A percentile compares a stretch with the other conserved stretches of the same genome.
phyloP scores from a whole-genome alignment of 2,888 invertebrate species.

The Lepas anatifera region DNA sequence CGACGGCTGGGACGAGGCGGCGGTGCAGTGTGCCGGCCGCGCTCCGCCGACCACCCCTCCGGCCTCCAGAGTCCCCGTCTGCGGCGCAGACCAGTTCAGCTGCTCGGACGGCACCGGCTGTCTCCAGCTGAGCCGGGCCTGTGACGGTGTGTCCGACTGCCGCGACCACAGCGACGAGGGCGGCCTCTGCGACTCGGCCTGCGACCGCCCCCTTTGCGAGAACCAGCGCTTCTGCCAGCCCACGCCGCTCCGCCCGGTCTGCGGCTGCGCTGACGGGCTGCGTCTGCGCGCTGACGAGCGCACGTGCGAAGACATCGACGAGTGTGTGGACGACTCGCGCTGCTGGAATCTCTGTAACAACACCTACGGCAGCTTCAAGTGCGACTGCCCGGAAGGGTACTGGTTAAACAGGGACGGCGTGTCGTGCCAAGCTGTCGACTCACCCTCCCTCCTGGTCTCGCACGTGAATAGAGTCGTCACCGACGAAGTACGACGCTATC shows the following conservation, averaged over 20 bases:
- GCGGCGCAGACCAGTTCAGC: neutral
- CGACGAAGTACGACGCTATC: neutral
- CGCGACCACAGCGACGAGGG: constrained; percentile 14
- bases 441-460: neutral
- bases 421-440: neutral
- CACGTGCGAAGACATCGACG: constrained; percentile 20
- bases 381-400: constrained; percentile 28
- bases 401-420: neutral
- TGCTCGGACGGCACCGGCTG: constrained; percentile 7
- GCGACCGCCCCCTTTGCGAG: neutral
- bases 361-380: constrained; percentile 24
- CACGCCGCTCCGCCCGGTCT: neutral
- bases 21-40: neutral
- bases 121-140: neutral
- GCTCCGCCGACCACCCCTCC: neutral
- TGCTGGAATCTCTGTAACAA: constrained; percentile 27
- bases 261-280: neutral
- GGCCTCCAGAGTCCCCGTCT: neutral
- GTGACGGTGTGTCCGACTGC: constrained; percentile 16
- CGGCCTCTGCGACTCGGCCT: neutral
- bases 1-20: constrained; percentile 28
- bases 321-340: constrained; percentile 24
- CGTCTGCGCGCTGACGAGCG: neutral
- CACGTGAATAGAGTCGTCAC: neutral
- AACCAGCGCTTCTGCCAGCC: neutral